phyloP scores from a whole-genome alignment of 1,140 invertebrate genomes.

The Octopus bimaculoides region DNA sequence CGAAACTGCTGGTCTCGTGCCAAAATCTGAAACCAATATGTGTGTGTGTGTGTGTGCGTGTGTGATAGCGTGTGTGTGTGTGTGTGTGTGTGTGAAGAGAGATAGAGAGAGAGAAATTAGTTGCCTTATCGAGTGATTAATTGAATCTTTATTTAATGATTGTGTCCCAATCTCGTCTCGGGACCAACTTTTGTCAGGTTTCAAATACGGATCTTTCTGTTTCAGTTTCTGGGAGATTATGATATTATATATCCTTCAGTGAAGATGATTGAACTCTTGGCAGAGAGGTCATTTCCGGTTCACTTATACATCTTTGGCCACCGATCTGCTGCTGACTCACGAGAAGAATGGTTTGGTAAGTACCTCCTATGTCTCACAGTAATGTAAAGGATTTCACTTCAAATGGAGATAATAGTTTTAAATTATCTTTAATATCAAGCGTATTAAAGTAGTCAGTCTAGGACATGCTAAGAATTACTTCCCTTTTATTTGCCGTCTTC shows the following conservation, averaged over 20 bases:
- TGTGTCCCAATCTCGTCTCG: neutral
- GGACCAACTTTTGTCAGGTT: neutral
- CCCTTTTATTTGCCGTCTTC: too few relatives aligned
- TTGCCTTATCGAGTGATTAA: neutral
- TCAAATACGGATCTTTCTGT: conserved; percentile 18
- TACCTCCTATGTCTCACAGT: neutral
- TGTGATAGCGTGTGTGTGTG: conserved; percentile 11
- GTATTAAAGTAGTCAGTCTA: too few relatives aligned
- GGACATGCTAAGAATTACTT: too few relatives aligned
- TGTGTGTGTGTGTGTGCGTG: conserved; percentile 9
- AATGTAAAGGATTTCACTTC: too few relatives aligned
- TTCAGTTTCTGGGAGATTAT: conserved; percentile 17
- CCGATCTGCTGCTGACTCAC: neutral
- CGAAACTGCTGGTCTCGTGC: too few relatives aligned
- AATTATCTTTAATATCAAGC: too few relatives aligned
- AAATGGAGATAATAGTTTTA: too few relatives aligned
- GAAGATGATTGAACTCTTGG: neutral
- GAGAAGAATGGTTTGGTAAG: conserved; percentile 5
- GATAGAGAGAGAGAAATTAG: neutral
- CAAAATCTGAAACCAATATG: neutral
- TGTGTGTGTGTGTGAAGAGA: conserved; percentile 3
- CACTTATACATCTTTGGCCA: neutral
- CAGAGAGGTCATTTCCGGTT: neutral
- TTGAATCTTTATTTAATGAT: conserved; percentile 8
- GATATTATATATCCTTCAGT: conserved; percentile 13